Conservation (phyloP, 53 echinoderm and acorn worm genomes). For the Actinopyga echinites region DNA sequence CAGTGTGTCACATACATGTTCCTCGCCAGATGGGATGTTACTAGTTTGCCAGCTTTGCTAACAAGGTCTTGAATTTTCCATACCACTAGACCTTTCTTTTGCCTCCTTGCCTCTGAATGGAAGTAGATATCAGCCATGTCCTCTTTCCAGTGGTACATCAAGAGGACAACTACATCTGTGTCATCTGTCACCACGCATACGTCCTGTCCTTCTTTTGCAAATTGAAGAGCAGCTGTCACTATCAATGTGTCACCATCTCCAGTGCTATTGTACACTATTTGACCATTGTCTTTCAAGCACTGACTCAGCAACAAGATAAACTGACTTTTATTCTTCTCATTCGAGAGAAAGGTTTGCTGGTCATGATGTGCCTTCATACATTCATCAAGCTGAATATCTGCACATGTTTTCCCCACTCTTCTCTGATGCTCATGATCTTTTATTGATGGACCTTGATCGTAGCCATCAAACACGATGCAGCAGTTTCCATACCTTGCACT, state of each 20-base stretch:
- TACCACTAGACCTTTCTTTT: background rate
- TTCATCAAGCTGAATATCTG: constrained; percentile 8
- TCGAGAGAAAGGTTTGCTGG: constrained; percentile 20
- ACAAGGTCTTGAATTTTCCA: background rate
- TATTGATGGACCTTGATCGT: constrained; percentile 6
- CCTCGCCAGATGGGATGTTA: background rate
- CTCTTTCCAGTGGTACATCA: background rate
- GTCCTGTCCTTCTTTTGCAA: background rate
- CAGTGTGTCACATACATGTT: too few species aligned
- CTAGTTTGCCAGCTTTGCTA: background rate
- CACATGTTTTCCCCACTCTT: background rate
- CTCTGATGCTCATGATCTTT: constrained; percentile 35
- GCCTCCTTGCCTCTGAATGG: constrained; percentile 3
- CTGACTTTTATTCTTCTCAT: constrained; percentile 34
- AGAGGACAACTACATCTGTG: background rate
- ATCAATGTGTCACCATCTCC: constrained; percentile 27
- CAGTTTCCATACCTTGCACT: background rate
- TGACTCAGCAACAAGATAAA: background rate
- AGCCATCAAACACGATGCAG: constrained; percentile 37
- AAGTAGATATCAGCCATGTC: constrained; percentile 32
- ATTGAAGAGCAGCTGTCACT: background rate
- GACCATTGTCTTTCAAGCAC: constrained; percentile 22
- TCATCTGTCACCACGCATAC: background rate
- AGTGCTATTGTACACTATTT: background rate
- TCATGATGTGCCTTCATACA: background rate